Conservation (phyloP, 2,113 vertebrate species). For the Microcebus lehilahytsara region DNA sequence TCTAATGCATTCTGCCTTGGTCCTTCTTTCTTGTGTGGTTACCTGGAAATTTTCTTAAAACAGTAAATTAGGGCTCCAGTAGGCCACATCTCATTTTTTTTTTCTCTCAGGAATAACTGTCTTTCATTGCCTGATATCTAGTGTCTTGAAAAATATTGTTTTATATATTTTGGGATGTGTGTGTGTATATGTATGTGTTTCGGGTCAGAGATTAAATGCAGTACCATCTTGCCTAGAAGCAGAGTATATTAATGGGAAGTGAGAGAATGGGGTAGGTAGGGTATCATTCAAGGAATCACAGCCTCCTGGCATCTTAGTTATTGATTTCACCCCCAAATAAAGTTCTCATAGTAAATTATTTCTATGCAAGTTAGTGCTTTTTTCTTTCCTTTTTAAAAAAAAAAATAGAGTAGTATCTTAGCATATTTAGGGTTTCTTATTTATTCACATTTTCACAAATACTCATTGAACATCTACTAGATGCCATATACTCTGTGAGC, state of each 20-base stretch:
- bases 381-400: no score
- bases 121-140: neutral
- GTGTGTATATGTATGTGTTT: neutral
- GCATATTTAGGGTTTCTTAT: neutral
- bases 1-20: neutral
- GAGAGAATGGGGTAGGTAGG: neutral
- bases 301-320: neutral
- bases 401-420: neutral
- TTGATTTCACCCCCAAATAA: neutral
- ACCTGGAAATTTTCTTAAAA: neutral
- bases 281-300: neutral
- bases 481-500: neutral
- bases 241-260: neutral
- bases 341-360: neutral
- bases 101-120: neutral
- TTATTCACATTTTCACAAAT: neutral
- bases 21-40: neutral
- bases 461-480: neutral
- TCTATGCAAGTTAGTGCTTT: neutral
- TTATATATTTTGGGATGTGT: neutral
- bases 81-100: neutral
- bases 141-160: neutral
- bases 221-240: neutral
- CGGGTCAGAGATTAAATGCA: neutral
- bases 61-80: neutral